Evolutionary conservation across 2,888 invertebrate genomes (phyloP), one percentile per base, ranked within the genome.

Genomic region (Eucriotettix oculatus): DNA sequence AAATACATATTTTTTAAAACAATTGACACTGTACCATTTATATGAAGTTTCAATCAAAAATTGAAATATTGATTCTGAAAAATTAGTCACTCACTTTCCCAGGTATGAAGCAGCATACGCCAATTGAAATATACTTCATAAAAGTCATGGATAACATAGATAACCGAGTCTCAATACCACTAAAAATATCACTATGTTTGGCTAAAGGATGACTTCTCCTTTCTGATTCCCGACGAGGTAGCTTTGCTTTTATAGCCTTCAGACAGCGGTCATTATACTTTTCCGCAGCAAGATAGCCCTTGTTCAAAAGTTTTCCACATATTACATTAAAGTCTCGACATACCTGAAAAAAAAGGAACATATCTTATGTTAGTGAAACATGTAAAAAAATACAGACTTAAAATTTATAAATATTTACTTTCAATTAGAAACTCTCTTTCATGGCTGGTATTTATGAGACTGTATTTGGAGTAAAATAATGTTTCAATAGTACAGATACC

Each of bases 131-230:
- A 69, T 88, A 91, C 74, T 92, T 93, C 61, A 85, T 82, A 69
- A 90, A 95, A 0, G 94, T 94, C 92, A 95, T 94, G 52, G 87
- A 87, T 14, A 95, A 79, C 85, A 95, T 88, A 0, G 92, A 92
- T 58, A 95, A 83, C 40, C 95, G 79, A 0, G 94, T 94, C 73
- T 95, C 95, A 60, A 95, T 85, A 0, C 91, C 91, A 0, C 88
- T 87, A 42, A 95, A 76, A 66, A 94, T 90, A 68, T 94, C 93
- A 64, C 87, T 88, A 74, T 94, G 92, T n/a, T 90, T 79, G 0
- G 92, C 85, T 60, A 94, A 73, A 0, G 86, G 85, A 72, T 95
- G 94, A 68, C 83, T 84, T 66, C 90, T 80, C 69, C 95, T 77
- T 71, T 94, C 94, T 0, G 93, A 93, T 72, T 95, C 94, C 60